These are phyloP conservation scores for Misgurnus mizolepis DNA, from an alignment of 2,113 vertebrate species.

Conservation along the genomic window DNA sequence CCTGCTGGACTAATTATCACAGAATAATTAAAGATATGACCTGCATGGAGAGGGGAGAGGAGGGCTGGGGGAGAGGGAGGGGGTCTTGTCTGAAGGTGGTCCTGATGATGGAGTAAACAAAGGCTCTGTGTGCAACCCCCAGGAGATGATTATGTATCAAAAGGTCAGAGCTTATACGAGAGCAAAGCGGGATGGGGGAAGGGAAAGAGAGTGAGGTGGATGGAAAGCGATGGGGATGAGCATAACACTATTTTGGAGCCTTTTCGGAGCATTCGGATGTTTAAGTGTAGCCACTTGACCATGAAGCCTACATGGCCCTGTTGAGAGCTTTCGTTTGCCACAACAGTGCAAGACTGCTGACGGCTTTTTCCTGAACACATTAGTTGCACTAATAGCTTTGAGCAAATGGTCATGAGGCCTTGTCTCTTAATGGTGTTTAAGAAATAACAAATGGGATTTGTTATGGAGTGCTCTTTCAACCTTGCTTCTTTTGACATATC, in stretches of 20 bases:
- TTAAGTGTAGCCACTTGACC: constrained; percentile 44
- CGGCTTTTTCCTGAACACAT: neutral
- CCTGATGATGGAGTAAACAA: constrained; percentile 56
- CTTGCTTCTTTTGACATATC: neutral
- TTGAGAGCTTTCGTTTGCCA: constrained; percentile 9
- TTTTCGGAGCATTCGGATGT: constrained; percentile 41
- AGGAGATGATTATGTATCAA: constrained; percentile 58
- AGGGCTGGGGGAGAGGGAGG: neutral
- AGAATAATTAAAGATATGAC: constrained; percentile 57
- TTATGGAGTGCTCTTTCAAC: no score
- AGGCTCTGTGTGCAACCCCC: constrained; percentile 49
- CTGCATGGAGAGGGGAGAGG: constrained; percentile 23
- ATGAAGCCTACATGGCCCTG: constrained; percentile 8
- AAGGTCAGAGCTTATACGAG: constrained; percentile 56
- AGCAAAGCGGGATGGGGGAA: constrained; percentile 3
- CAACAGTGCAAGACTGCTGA: neutral
- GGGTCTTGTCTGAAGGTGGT: constrained; percentile 54
- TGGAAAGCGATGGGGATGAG: constrained; percentile 4
- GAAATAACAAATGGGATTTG: no score
- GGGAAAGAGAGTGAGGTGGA: neutral
- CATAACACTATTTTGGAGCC: constrained; percentile 17
- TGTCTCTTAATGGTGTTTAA: neutral
- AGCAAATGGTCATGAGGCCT: neutral
- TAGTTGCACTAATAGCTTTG: constrained; percentile 14
- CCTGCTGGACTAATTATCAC: constrained; percentile 54